phyloP scores from a whole-genome alignment of 2,888 invertebrate species.

The Drosophila formosana region DNA sequence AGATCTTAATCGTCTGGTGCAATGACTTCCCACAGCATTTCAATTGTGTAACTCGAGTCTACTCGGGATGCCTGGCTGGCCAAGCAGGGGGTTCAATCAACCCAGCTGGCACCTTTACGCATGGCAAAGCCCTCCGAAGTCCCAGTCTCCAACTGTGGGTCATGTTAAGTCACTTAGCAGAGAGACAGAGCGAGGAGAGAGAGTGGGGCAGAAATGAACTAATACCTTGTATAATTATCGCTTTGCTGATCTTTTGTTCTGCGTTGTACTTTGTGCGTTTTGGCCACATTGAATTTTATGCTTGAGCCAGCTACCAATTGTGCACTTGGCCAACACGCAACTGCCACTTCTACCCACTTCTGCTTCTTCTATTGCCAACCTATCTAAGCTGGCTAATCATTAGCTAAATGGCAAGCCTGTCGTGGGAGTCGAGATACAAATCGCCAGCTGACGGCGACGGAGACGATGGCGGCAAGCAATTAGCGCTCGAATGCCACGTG shows the following conservation, averaged over 20 bases:
- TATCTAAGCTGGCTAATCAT: conserved; percentile 71
- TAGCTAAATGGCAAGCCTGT: conserved; percentile 63
- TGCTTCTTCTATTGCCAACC: conserved; percentile 1
- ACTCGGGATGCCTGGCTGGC: conserved; percentile 32
- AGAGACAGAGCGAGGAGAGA: background rate
- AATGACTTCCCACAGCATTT: conserved; percentile 69
- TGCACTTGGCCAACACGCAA: conserved; percentile 68
- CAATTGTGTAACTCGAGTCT: conserved; percentile 63
- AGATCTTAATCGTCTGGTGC: conserved; percentile 65
- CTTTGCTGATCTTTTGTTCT: conserved; percentile 71
- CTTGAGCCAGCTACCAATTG: conserved; percentile 38
- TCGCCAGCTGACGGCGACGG: conserved; percentile 22
- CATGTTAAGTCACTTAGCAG: conserved; percentile 72
- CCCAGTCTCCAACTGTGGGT: conserved; percentile 51
- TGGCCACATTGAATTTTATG: conserved; percentile 65
- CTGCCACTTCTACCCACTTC: conserved; percentile 1
- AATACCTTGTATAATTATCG: conserved; percentile 80
- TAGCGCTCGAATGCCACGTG: conserved; percentile 68
- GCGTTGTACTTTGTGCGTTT: conserved; percentile 49
- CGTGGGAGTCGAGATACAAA: conserved; percentile 68
- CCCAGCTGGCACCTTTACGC: conserved; percentile 82
- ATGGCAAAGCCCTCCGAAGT: conserved; percentile 61
- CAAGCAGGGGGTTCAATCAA: conserved; percentile 66
- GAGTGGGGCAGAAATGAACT: conserved; percentile 49
- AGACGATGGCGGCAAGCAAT: conserved; percentile 52